Conservation (phyloP, 2,113 vertebrate species). For the Geococcyx californianus region DNA sequence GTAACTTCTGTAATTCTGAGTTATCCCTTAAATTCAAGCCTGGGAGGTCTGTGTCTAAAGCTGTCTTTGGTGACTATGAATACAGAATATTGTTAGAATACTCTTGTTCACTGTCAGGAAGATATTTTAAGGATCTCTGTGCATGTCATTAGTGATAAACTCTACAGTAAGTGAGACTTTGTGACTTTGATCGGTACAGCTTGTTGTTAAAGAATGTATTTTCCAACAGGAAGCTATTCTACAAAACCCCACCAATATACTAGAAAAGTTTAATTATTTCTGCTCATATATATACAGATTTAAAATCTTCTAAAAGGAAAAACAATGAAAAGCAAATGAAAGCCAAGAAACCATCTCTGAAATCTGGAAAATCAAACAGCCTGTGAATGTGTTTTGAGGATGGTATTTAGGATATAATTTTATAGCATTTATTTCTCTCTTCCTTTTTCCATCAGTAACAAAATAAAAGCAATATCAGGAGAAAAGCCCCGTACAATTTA, state of each 20-base stretch:
- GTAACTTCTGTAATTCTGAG: neutral
- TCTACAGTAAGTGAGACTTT: neutral
- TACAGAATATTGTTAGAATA: neutral
- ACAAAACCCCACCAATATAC: neutral
- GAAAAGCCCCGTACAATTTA: neutral
- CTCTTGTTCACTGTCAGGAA: neutral
- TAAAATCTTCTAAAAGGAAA: neutral
- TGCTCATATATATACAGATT: neutral
- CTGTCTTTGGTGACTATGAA: neutral
- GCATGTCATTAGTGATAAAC: neutral
- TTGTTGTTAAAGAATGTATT: neutral
- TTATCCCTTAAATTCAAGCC: neutral
- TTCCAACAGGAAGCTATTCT: neutral
- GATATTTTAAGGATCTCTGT: neutral
- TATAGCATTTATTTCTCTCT: neutral
- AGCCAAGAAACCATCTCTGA: neutral
- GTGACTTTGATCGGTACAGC: neutral
- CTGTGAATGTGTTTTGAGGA: neutral
- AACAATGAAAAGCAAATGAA: neutral
- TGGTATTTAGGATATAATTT: neutral
- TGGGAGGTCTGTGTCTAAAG: neutral
- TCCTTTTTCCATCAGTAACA: neutral
- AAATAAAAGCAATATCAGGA: neutral
- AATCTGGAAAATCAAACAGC: neutral
- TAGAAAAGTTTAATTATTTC: neutral